Conservation (phyloP, 2,113 vertebrate genomes). For the Diadophis punctatus region DNA sequence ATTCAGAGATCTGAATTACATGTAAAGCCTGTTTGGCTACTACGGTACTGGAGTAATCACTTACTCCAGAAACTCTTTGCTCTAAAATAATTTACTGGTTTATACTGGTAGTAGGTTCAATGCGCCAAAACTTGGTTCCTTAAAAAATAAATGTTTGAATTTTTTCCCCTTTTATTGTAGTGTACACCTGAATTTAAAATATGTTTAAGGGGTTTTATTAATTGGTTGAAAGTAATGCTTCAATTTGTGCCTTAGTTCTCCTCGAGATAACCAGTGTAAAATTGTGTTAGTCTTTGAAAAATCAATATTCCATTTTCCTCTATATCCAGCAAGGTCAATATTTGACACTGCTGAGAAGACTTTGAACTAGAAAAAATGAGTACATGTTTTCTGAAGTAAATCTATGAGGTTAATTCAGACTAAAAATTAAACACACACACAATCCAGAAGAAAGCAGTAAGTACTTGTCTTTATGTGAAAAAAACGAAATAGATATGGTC, state of each 20-base stretch:
- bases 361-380: neutral
- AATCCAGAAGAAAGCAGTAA: neutral
- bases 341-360: neutral
- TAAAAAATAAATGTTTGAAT: neutral
- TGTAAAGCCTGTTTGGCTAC: neutral
- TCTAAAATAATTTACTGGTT: neutral
- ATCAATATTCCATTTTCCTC: neutral
- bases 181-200: neutral
- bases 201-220: neutral
- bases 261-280: neutral
- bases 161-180: neutral
- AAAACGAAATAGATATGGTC: neutral
- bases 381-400: neutral
- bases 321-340: neutral
- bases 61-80: neutral
- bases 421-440: neutral
- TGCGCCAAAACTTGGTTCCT: neutral
- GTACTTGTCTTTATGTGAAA: neutral
- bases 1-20: neutral
- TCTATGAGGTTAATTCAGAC: neutral
- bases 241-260: neutral
- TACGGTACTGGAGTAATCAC: neutral
- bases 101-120: neutral
- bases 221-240: neutral
- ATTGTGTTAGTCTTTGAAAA: neutral